phyloP scores from a whole-genome alignment of 53 echinoderm and acorn worm species.

The Paracentrotus lividus region DNA sequence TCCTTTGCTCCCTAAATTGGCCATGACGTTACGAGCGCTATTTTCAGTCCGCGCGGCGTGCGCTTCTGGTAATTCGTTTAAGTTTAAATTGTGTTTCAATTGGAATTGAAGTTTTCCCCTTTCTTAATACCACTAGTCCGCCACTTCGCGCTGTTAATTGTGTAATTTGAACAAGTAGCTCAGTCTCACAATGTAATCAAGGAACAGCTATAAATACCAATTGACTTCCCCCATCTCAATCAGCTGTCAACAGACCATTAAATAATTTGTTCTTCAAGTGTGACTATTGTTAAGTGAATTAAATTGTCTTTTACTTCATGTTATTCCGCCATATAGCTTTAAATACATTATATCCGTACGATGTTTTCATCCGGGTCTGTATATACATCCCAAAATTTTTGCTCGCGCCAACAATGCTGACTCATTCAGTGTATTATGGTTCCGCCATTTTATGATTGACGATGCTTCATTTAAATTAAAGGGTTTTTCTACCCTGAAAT shows the following conservation, averaged over 20 bases:
- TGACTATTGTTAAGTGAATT: constrained; percentile 24
- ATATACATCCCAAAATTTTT: too few species aligned
- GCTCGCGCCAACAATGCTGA: too few species aligned
- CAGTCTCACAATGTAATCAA: constrained; percentile 40
- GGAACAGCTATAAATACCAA: constrained; percentile 21
- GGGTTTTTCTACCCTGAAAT: too few species aligned
- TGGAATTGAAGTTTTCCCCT: constrained; percentile 71
- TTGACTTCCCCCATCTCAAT: not conserved
- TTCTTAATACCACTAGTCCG: constrained; percentile 11
- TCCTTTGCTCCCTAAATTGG: constrained; percentile 65
- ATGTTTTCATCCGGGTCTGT: too few species aligned
- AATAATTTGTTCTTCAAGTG: constrained; percentile 21
- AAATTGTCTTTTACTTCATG: not conserved
- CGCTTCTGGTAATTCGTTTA: constrained; percentile 69
- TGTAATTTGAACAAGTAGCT: constrained; percentile 65
- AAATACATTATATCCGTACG: not conserved
- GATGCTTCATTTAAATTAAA: too few species aligned
- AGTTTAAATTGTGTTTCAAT: constrained; percentile 64
- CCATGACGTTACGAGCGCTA: constrained; percentile 67
- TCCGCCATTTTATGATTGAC: too few species aligned
- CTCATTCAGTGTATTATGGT: too few species aligned
- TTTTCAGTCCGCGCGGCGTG: constrained; percentile 62
- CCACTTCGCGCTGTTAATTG: constrained; percentile 52
- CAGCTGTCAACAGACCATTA: constrained; percentile 53
- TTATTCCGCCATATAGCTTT: not conserved